Conservation (phyloP, 2,113 vertebrate genomes). For the Oryzias woworae region DNA sequence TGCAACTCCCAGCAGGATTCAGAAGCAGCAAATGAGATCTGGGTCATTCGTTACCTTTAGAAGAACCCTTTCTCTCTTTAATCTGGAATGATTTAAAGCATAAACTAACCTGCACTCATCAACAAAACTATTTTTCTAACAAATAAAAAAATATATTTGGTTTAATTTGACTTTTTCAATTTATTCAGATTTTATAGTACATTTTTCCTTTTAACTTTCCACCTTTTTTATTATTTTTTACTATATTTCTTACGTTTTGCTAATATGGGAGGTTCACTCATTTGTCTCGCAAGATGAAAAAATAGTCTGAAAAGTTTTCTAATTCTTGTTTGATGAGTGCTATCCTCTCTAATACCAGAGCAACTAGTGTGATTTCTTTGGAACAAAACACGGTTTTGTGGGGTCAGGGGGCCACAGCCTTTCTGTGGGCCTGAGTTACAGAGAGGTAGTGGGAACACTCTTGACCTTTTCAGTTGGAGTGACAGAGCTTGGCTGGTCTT, state of each 20-base stretch:
- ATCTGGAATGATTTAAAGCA: conserved; percentile 36
- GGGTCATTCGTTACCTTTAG: conserved; percentile 46
- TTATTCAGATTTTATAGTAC: too few relatives aligned
- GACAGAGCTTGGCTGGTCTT: conserved; percentile 68
- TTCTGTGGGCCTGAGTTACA: conserved; percentile 40
- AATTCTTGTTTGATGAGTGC: neutral
- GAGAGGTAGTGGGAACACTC: conserved; percentile 52
- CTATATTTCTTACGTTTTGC: too few relatives aligned
- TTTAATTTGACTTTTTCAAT: too few relatives aligned
- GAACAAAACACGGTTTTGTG: conserved; percentile 20
- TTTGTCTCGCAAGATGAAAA: too few relatives aligned
- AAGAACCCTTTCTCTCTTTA: conserved; percentile 32
- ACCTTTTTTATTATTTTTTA: too few relatives aligned
- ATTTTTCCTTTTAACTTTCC: too few relatives aligned
- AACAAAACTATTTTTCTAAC: conserved; percentile 9
- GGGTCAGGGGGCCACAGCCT: conserved; percentile 10
- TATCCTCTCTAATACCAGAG: neutral
- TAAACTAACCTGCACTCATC: conserved; percentile 11
- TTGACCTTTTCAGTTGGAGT: conserved; percentile 79
- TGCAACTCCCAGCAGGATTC: conserved; percentile 39
- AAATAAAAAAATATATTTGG: neutral
- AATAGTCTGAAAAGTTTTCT: neutral
- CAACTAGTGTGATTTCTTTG: neutral
- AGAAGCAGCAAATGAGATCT: conserved; percentile 67
- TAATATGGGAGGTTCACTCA: too few relatives aligned